phyloP scores from a whole-genome alignment of 1,140 invertebrate species.

The Papilio polyxenes region DNA sequence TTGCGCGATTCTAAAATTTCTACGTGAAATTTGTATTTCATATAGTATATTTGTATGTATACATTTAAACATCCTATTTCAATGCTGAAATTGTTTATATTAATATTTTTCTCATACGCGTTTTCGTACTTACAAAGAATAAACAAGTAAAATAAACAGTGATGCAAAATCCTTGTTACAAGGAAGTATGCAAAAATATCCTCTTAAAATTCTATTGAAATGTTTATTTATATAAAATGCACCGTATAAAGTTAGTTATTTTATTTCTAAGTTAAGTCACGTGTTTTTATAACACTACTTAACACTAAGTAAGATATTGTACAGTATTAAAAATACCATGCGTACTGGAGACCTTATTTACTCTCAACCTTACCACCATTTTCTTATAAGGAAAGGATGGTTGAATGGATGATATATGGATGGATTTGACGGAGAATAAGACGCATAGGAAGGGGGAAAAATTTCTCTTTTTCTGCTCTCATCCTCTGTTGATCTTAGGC shows the following conservation, averaged over 20 bases:
- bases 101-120: not conserved
- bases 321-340: too few relatives aligned
- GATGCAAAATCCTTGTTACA: constrained; percentile 14
- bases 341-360: too few relatives aligned
- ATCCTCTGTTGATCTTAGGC: too few relatives aligned
- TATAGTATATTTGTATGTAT: not conserved
- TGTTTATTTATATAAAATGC: not conserved
- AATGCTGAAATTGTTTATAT: not conserved
- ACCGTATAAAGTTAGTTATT: not conserved
- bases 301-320: too few relatives aligned
- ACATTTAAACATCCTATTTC: not conserved
- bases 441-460: too few relatives aligned
- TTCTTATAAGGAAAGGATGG: too few relatives aligned
- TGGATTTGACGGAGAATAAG: too few relatives aligned
- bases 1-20: not conserved
- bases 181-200: not conserved
- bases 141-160: not conserved
- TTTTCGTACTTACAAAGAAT: not conserved
- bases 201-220: not conserved
- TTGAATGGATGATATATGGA: too few relatives aligned
- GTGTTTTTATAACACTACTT: too few relatives aligned
- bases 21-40: not conserved
- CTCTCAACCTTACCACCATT: too few relatives aligned
- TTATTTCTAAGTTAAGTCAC: not conserved
- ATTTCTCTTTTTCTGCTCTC: too few relatives aligned